phyloP scores from a whole-genome alignment of 2,113 vertebrate genomes.

The Pseudorhombus dupliciocellatus region DNA sequence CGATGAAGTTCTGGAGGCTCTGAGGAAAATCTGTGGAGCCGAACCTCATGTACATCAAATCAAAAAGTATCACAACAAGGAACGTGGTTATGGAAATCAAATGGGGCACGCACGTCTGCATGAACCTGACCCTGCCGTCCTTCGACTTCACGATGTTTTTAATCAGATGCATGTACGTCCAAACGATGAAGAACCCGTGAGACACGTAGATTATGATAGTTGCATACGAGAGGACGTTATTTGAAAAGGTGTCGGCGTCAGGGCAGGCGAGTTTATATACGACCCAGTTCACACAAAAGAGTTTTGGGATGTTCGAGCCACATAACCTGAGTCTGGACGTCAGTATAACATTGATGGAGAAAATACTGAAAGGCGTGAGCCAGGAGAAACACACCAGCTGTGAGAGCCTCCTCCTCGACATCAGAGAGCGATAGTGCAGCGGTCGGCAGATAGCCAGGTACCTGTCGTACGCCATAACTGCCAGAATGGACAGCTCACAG shows the following conservation, averaged over 20 bases:
- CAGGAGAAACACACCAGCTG: conserved; percentile 49
- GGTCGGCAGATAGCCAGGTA: conserved; percentile 62
- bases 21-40: conserved; percentile 27
- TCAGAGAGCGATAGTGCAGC: conserved; percentile 42
- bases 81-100: conserved; percentile 42
- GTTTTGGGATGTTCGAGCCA: conserved; percentile 12
- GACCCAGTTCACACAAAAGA: conserved; percentile 55
- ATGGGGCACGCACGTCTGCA: conserved; percentile 66
- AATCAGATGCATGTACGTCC: conserved; percentile 55
- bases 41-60: conserved; percentile 59
- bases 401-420: conserved; percentile 40
- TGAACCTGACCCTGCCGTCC: conserved; percentile 45
- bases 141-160: conserved; percentile 26
- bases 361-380: conserved; percentile 12
- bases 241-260: neutral
- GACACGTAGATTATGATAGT: conserved; percentile 9
- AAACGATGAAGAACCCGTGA: conserved; percentile 54
- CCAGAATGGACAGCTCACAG: conserved; percentile 48
- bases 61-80: conserved; percentile 24
- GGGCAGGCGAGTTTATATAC: conserved; percentile 50
- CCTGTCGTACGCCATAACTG: conserved; percentile 60
- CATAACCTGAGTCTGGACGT: conserved; percentile 35
- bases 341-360: fast-evolving
- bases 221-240: conserved; percentile 2
- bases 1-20: conserved; percentile 51